Evolutionary conservation across 2,113 vertebrate species (phyloP).

Genomic region (Mola mola): DNA sequence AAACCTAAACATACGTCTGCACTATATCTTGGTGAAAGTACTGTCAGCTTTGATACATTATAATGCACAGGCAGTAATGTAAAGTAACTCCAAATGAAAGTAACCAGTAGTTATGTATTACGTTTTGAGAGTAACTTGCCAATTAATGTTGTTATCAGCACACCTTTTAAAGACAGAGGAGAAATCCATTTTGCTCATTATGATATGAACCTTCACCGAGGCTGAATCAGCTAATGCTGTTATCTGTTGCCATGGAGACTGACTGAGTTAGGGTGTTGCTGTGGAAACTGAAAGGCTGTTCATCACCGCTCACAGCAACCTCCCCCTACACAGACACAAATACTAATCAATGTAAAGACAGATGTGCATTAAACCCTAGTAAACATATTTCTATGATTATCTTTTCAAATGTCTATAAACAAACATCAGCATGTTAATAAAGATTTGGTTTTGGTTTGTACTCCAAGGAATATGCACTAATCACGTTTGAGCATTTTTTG

Average conservation of each 20-base stretch:
- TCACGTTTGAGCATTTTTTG: too few species aligned
- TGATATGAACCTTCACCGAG: conserved; percentile 62
- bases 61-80: too few species aligned
- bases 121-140: neutral
- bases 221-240: conserved; percentile 73
- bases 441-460: too few species aligned
- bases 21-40: too few species aligned
- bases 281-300: conserved; percentile 74
- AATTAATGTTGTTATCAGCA: neutral
- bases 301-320: conserved; percentile 67
- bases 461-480: too few species aligned
- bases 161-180: conserved; percentile 18
- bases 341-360: neutral
- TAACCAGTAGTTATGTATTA: too few species aligned
- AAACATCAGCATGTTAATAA: too few species aligned
- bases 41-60: too few species aligned
- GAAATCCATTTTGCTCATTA: conserved; percentile 18
- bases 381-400: neutral
- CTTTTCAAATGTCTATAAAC: too few species aligned
- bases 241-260: conserved; percentile 80
- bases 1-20: too few species aligned
- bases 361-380: neutral
- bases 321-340: conserved; percentile 28
- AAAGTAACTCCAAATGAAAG: too few species aligned
- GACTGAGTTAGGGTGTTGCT: conserved; percentile 76